phyloP scores from a whole-genome alignment of 2,888 invertebrate species.

The Nomada fabriciana region DNA sequence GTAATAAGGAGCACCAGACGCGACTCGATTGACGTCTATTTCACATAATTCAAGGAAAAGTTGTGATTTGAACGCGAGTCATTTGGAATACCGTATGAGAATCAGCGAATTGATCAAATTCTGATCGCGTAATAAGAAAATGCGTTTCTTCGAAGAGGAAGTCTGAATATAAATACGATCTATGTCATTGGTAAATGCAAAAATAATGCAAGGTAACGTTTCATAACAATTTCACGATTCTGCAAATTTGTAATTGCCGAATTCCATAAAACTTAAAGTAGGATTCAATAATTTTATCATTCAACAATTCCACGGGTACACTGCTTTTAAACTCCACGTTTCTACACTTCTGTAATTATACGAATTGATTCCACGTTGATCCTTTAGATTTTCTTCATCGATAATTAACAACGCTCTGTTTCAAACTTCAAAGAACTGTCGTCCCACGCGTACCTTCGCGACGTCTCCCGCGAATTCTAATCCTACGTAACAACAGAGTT shows the following conservation, averaged over 20 bases:
- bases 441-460: too few relatives aligned
- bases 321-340: background rate
- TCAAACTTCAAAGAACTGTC: too few relatives aligned
- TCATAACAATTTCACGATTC: too few relatives aligned
- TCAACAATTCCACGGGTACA: background rate
- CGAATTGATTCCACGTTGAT: too few relatives aligned
- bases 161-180: background rate
- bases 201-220: too few relatives aligned
- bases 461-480: too few relatives aligned
- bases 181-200: background rate
- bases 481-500: too few relatives aligned
- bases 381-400: too few relatives aligned
- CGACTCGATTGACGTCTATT: conserved; percentile 6
- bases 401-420: too few relatives aligned
- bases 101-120: conserved; percentile 1
- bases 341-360: background rate
- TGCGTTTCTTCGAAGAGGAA: background rate
- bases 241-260: too few relatives aligned
- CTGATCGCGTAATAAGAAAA: background rate
- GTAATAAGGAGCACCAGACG: conserved; percentile 1
- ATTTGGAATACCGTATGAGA: background rate
- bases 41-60: conserved; percentile 19
- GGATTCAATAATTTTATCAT: background rate
- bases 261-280: too few relatives aligned
- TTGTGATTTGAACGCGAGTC: background rate